Base-by-base conservation (phyloP, 2,797 vertebrate species). In the Tokudaia tokunoshimensis region DNA sequence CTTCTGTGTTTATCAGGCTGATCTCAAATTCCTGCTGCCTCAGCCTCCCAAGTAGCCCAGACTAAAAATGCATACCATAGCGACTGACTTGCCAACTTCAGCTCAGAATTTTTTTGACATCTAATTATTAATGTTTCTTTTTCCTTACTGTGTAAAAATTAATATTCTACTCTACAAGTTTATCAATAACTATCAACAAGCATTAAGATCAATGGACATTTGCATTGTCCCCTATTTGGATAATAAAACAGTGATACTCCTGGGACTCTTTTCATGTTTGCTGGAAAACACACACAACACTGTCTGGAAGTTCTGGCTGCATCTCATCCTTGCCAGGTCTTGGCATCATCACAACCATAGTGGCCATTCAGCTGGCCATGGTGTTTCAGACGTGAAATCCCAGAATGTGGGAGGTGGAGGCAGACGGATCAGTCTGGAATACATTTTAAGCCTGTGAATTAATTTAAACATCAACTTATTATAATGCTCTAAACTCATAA, bases 381-480 rank as follows among this genome's bases (percentile, higher is more conserved):
- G 57, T 50, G 57, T 22, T 31, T 12, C 13, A 79, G 14, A 29
- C 44, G 59, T 52, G 10, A 50, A 17, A 44, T 89, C 22, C 31
- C 22, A 65, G 44, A 26, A 79, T 31, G 7, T 52, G 41, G 57
- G 20, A 63, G 34, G 41, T 65, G 9, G 75, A 90, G 59, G 52
- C 59, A 50, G 57, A 55, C 50, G 13, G 57, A 50, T 29, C 85
- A 92, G 92, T 76, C 95, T 5, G 93, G 6, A 50, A 44, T 79
- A 14, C 26, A 82, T 95, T 94, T 96, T 55, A 96, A 47, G 92
- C 90, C 57, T 95, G 20, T 95, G 31, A 92, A 29, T 92, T 92
- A 92, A 93, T 47, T 52, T 52, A n/a, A 57, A 89, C 6, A n/a
- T 91, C 63, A 89, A 7, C 31, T 96, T 94, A 92, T 79, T 81